phyloP scores from a whole-genome alignment of 2,888 invertebrate species.

The Ditula angustiorana region DNA sequence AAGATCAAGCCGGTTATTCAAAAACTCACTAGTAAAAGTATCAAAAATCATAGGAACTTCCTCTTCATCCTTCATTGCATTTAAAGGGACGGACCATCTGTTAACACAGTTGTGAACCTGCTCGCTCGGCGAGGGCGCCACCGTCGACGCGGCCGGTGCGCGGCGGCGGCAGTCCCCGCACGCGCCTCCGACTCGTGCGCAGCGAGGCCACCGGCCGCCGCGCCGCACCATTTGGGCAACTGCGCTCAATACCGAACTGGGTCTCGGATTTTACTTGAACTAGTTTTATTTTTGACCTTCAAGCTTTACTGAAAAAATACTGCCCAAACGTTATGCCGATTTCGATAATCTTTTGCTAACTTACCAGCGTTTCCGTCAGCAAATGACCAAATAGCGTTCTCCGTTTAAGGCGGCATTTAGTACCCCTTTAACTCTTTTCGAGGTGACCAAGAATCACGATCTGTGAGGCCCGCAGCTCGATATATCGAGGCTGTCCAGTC shows the following conservation, averaged over 20 bases:
- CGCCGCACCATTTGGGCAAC: constrained; percentile 7
- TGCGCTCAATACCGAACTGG: not conserved
- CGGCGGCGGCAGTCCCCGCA: not conserved
- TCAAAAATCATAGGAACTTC: too few relatives aligned
- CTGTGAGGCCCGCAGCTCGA: too few relatives aligned
- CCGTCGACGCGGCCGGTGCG: not conserved
- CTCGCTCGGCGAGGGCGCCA: not conserved
- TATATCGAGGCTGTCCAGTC: too few relatives aligned
- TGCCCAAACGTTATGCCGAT: not conserved
- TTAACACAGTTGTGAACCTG: not conserved
- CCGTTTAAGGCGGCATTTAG: not conserved
- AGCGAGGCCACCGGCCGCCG: constrained; percentile 1
- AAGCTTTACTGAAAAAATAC: not conserved
- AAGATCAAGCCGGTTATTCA: too few relatives aligned
- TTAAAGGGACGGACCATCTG: constrained; percentile 1
- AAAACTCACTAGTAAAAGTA: too few relatives aligned
- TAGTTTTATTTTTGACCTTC: not conserved
- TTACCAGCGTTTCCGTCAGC: too few relatives aligned
- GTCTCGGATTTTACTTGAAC: constrained; percentile 7
- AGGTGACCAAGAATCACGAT: not conserved
- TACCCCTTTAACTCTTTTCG: not conserved
- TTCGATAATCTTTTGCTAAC: not conserved
- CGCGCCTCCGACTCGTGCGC: not conserved
- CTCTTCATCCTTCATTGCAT: too few relatives aligned
- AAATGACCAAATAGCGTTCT: not conserved